Evolutionary conservation across 2,888 invertebrate species (phyloP), one percentile per base, ranked within the genome.

Genomic region (Cheilosia impressa): DNA sequence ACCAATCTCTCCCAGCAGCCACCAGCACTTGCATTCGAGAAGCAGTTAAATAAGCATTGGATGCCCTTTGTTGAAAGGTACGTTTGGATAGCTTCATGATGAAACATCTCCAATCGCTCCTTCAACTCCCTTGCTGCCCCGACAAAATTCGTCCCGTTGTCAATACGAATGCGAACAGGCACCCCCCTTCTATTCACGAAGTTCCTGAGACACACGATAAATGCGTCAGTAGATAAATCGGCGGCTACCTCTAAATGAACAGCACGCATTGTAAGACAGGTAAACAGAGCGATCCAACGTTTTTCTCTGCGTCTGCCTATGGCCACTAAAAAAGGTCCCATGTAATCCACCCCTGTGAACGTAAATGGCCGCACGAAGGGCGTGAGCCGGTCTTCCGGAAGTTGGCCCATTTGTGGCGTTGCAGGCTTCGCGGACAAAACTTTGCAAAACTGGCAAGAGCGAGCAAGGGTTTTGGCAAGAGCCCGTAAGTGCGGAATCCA

Each of bases 381-480:
- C 0, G 34, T 34, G 34, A 34, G 34, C 10, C 34, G 10, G 10
- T 34, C 10, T 2, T 10, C 34, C 34, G 34, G 34, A 34, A 24
- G 10, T 19, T 65, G 10, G 10, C 10, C 87, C 87, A 87, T 88
- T 19, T 55, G 53, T 9, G 87, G 83, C 31, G 6, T 45, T n/a
- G 15, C 15, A 22, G 62, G 62, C 15, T 24, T 45, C 3, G 62
- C 45, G 10, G 17, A 24, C 17, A 0, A 10, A 6, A 38, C 31
- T 27, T 62, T 62, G 2, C 72, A 72, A 2, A 1, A 2, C 15
- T 31, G 62, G 10, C 62, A 72, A 0, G 7, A 19, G 3, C 13
- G 15, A 2, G 52, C 43, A 19, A 62, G 31, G 24, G 19, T 43
- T 24, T 22, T 43, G 43, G 41, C 34, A 34, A 34, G 34, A 10